Base-by-base conservation (phyloP, 2,888 invertebrate genomes). In the Athalia cordata region DNA sequence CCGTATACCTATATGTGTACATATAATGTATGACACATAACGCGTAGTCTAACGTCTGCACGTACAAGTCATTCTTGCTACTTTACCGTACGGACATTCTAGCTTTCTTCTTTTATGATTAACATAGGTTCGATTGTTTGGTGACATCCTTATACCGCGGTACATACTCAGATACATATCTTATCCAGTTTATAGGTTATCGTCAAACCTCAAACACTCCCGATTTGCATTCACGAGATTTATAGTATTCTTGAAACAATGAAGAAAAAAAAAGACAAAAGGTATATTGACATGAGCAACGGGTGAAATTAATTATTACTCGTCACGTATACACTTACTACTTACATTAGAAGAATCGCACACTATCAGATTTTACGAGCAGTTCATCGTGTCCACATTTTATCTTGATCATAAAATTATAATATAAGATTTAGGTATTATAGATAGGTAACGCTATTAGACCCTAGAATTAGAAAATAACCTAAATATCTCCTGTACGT, bases 81-180 rank as follows among this genome's bases (percentile, higher is more conserved):
- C 47, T 59, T 8, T 15, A 43, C 47, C 8, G 15, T 45, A 8
- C 47, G 8, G 29, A 29, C 29, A 29, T 29, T 29, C 72, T 7
- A 57, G 72, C 72, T 72, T 72, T 72, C 72, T 72, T 72, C 57
- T 72, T 72, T 59, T 45, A 57, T 47, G 59, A 72, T 72, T 72
- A 72, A 47, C 72, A 72, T 59, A 72, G 59, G 59, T 72, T 72
- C 59, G 59, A 72, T 72, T 72, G 57, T 72, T 47, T 72, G 57
- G 59, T 72, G 72, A 72, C 72, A 59, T 72, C 72, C 72, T 59
- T 72, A 57, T 29, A 29, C 29, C 57, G n/a, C 59, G 57, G 13
- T 13, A 47, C 13, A n/a, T n/a, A n/a, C n/a, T n/a, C n/a, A n/a
- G n/a, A n/a, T n/a, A n/a, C n/a, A 57, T 29, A 13, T 72, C 68